These are phyloP conservation scores for Oreochromis niloticus DNA, from an alignment of 2,113 vertebrate species.

Conservation along the genomic window DNA sequence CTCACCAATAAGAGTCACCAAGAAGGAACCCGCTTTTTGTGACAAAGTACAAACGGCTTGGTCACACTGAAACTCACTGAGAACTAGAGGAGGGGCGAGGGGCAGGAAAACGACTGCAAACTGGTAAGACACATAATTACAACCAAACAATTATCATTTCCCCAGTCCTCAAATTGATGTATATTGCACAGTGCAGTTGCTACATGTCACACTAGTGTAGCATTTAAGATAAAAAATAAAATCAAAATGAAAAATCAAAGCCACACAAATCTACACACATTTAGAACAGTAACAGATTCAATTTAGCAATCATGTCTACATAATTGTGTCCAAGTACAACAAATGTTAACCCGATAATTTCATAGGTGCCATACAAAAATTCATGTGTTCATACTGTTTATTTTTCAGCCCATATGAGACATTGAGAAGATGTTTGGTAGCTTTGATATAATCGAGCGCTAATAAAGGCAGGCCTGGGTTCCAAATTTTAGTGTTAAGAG, in stretches of 20 bases:
- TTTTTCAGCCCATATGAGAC: not conserved
- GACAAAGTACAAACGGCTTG: conserved; percentile 99
- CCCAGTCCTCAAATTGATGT: conserved; percentile 95
- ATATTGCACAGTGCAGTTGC: conserved; percentile 99
- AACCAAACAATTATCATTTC: conserved; percentile 86
- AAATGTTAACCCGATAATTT: conserved; percentile 67
- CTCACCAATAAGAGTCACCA: conserved; percentile 99
- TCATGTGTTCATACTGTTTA: not conserved
- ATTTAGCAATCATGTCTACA: conserved; percentile 83
- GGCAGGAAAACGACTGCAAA: conserved; percentile 84
- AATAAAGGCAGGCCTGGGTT: not conserved
- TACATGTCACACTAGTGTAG: conserved; percentile 99
- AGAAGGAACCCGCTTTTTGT: conserved; percentile 99
- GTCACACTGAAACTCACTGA: conserved; percentile 99
- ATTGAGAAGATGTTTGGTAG: not conserved
- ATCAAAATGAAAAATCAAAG: conserved; percentile 79
- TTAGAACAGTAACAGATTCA: conserved; percentile 88
- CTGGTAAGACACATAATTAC: conserved; percentile 89
- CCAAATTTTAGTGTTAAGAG: not conserved
- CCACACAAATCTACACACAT: conserved; percentile 85
- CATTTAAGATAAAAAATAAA: conserved; percentile 81
- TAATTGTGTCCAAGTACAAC: conserved; percentile 82
- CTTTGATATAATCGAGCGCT: not conserved
- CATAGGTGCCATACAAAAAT: conserved; percentile 81
- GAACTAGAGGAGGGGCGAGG: conserved; percentile 80